Evolutionary conservation across 1,140 invertebrate species (phyloP).

Genomic region (Apolygus lucorum): DNA sequence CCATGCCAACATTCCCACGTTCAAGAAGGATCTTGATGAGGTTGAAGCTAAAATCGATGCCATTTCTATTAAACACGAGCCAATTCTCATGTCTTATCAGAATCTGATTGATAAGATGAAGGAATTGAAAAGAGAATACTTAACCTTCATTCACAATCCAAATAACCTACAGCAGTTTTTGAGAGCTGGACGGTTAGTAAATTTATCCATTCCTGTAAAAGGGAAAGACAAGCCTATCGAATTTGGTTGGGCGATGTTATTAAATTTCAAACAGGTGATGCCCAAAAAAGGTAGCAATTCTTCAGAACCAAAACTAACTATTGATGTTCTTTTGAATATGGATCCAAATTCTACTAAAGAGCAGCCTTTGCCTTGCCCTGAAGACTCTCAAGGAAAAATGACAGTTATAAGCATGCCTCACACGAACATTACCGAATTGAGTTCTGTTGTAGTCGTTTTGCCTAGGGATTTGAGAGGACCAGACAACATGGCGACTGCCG

Average conservation of each 20-base stretch:
- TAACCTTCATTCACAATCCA: conserved; percentile 71
- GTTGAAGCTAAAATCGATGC: conserved; percentile 46
- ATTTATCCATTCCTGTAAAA: conserved; percentile 50
- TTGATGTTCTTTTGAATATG: conserved; percentile 73
- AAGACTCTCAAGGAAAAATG: conserved; percentile 58
- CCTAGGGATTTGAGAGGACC: conserved; percentile 77
- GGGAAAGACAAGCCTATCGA: conserved; percentile 40
- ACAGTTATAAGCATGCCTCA: conserved; percentile 82
- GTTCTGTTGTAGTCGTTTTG: conserved; percentile 81
- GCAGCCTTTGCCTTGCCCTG: conserved; percentile 53
- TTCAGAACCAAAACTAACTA: conserved; percentile 19
- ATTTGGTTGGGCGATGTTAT: conserved; percentile 93
- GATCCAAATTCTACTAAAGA: conserved; percentile 47
- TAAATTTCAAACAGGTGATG: conserved; percentile 76
- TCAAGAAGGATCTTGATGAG: conserved; percentile 50
- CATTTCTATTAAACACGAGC: conserved; percentile 61
- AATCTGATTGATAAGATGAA: conserved; percentile 68
- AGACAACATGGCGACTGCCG: conserved; percentile 74
- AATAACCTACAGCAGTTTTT: conserved; percentile 87
- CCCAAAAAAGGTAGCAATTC: conserved; percentile 40
- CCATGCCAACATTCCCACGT: conserved; percentile 82
- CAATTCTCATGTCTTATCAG: conserved; percentile 31
- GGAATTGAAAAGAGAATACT: conserved; percentile 64
- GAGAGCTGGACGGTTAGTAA: conserved; percentile 84
- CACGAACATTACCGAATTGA: conserved; percentile 74